phyloP scores from a whole-genome alignment of 2,888 invertebrate genomes.

The Amphiduros pacificus region DNA sequence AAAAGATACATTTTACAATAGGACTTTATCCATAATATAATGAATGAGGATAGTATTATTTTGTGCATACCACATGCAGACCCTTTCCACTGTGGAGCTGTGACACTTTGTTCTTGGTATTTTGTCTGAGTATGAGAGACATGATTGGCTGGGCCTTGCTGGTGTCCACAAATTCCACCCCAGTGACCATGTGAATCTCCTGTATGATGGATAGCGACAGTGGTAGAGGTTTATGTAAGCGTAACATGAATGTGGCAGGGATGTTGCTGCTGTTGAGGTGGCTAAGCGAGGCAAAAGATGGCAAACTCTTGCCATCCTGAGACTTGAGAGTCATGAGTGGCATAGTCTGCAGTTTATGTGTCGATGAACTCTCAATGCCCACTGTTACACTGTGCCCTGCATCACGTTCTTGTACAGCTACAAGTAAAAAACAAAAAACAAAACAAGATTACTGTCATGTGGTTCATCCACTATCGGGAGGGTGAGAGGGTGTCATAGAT shows the following conservation, averaged over 20 bases:
- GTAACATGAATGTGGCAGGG: constrained; percentile 86
- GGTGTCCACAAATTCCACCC: constrained; percentile 18
- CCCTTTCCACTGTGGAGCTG: constrained; percentile 68
- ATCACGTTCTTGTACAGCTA: constrained; percentile 50
- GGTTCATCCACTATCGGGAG: too few relatives aligned
- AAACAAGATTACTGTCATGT: too few relatives aligned
- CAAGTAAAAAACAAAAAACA: too few relatives aligned
- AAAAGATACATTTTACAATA: too few relatives aligned
- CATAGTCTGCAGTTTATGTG: constrained; percentile 76
- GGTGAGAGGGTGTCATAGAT: too few relatives aligned
- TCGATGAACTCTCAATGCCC: constrained; percentile 84
- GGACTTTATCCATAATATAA: neutral
- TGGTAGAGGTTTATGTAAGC: constrained; percentile 83
- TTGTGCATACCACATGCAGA: constrained; percentile 75
- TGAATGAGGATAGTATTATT: neutral
- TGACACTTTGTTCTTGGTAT: constrained; percentile 71
- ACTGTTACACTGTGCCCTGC: constrained; percentile 87
- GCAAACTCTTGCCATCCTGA: constrained; percentile 75
- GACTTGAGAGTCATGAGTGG: constrained; percentile 64
- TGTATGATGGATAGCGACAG: constrained; percentile 77
- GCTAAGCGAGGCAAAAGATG: constrained; percentile 78
- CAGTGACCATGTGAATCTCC: constrained; percentile 66
- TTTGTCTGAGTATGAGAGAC: constrained; percentile 74
- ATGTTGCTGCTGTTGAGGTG: constrained; percentile 84
- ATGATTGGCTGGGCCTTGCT: constrained; percentile 68